Evolutionary conservation across 2,113 vertebrate species (phyloP), one percentile per base, ranked within the genome.

Genomic region (Ascaphus truei): DNA sequence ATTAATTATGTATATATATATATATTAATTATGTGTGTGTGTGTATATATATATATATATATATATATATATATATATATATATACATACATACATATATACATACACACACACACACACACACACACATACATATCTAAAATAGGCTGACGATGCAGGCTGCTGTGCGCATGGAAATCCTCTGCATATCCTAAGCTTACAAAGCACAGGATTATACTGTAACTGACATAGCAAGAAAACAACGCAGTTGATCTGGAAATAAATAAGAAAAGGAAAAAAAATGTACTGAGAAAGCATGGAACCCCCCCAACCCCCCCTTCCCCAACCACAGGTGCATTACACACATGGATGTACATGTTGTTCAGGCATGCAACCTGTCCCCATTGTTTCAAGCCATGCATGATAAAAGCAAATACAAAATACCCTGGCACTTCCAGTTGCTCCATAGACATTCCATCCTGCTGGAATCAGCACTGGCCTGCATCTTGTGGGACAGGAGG

Each of bases 351-450:
- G 78, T 25, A 3, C 64, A 75, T 77, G 73, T 82, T 76, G 77
- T 76, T 62, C 77, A 63, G 15, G 76, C 48, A 73, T 71, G 64
- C 72, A 71, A 52, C 48, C 73, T 77, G 50, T 80, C 73, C 81
- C 82, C 77, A 79, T 60, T 72, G 64, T 69, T 74, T 51, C 74
- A 75, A 78, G 65, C 80, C 88, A 85, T 89, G 87, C 86, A 87
- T 79, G 80, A 84, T 79, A 1, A 74, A 83, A 83, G 86, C 1
- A 84, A 82, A 86, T 48, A 37, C 51, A 79, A 55, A 82, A 83
- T 96, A 99, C 96, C 96, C 92, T 97, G 95, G 86, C 94, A 93
- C 88, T 92, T 98, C 96, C 96, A 99, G 89, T 92, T 86, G 93
- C 91, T 98, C 95, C 94, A 96, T 68, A 93, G 89, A 85, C 94